Conservation (phyloP, 92 coral and sea anemone species). For the Paragorgia papillata region DNA sequence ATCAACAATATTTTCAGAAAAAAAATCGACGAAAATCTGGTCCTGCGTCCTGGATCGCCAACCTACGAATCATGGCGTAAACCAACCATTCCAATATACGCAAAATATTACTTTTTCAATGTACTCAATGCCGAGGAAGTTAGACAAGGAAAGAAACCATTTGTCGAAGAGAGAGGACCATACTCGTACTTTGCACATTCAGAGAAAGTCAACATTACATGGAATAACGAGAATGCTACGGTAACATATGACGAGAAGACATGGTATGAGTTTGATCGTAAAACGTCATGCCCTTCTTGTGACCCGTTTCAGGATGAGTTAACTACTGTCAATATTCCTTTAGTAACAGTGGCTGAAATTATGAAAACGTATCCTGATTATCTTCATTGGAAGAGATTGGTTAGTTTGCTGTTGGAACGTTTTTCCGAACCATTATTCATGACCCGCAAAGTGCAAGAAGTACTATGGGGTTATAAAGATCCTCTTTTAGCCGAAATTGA, state of each 20-base stretch:
- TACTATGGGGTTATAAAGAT: conserved; percentile 81
- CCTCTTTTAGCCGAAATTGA: conserved; percentile 60
- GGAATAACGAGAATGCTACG: conserved; percentile 50
- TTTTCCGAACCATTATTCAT: conserved; percentile 67
- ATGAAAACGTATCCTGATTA: conserved; percentile 54
- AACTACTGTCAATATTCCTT: conserved; percentile 70
- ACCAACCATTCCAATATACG: conserved; percentile 64
- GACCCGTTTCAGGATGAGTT: conserved; percentile 56
- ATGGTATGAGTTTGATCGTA: conserved; percentile 56
- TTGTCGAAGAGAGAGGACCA: conserved; percentile 72
- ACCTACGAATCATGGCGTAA: conserved; percentile 65
- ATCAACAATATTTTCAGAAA: conserved; percentile 46
- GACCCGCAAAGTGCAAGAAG: conserved; percentile 67
- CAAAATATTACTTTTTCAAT: conserved; percentile 72
- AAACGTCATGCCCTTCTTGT: conserved; percentile 64
- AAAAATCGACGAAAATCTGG: conserved; percentile 61
- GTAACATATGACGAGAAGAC: conserved; percentile 73
- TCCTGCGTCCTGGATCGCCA: conserved; percentile 57
- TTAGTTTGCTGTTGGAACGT: conserved; percentile 48
- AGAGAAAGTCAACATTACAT: conserved; percentile 61
- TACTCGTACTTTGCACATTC: conserved; percentile 67
- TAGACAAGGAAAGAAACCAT: conserved; percentile 62
- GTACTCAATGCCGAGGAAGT: conserved; percentile 66
- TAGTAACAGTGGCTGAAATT: conserved; percentile 66
- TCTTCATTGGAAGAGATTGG: conserved; percentile 43